These are phyloP conservation scores for Ethmia dodecea DNA, from an alignment of 2,888 invertebrate species.

Conservation along the genomic window DNA sequence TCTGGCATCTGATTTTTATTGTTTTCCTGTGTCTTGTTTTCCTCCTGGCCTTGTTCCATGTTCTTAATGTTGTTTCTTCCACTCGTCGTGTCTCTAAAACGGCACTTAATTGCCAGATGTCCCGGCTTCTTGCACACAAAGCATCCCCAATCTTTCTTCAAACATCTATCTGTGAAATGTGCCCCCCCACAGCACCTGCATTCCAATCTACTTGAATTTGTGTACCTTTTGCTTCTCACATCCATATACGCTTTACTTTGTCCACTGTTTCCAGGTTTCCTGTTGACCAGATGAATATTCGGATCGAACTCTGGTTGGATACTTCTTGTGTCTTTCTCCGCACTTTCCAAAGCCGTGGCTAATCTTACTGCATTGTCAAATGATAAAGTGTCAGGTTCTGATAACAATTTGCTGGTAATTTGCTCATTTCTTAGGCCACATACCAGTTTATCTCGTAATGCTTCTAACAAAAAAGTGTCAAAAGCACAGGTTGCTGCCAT, in stretches of 20 bases:
- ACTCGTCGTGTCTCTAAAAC: background rate
- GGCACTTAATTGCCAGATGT: background rate
- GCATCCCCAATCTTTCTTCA: background rate
- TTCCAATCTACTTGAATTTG: background rate
- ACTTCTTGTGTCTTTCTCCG: background rate
- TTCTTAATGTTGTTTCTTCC: background rate
- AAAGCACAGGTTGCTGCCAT: background rate
- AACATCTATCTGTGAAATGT: background rate
- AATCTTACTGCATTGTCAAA: background rate
- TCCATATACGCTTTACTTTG: background rate
- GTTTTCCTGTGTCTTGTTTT: background rate
- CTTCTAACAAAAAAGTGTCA: background rate
- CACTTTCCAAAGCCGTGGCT: background rate
- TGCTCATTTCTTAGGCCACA: background rate
- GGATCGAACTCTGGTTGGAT: background rate
- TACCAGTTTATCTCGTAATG: background rate
- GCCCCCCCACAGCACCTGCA: background rate
- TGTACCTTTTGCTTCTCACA: background rate
- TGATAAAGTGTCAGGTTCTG: background rate
- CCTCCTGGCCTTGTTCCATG: background rate
- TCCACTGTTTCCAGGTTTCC: background rate
- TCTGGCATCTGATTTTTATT: background rate
- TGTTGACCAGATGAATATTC: too few species aligned
- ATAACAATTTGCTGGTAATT: background rate
- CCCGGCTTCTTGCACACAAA: background rate